A percentile compares a stretch with the other conserved stretches of the same genome.
Conservation (phyloP, 2,113 vertebrate genomes). For the Nestor notabilis region DNA sequence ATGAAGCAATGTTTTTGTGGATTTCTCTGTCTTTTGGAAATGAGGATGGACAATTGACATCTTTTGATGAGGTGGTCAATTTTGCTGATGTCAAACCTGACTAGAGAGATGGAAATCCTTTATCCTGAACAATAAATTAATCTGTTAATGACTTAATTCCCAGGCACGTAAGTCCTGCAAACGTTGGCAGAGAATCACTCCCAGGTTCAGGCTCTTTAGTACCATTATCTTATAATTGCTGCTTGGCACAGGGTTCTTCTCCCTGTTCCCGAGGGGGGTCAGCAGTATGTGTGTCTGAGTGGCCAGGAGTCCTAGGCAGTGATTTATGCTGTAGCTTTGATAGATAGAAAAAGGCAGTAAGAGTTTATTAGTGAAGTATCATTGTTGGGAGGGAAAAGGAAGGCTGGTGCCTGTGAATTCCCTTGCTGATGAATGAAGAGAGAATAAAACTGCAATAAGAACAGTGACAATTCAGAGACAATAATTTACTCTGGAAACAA, state of each 20-base stretch:
- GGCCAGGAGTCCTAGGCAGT: background rate
- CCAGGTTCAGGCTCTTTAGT: constrained; percentile 42
- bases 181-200: constrained; percentile 24
- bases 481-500: constrained; percentile 21
- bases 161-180: constrained; percentile 1
- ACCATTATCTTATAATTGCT: constrained; percentile 58
- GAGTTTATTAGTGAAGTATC: constrained; percentile 27
- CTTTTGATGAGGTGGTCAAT: background rate
- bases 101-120: background rate
- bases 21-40: background rate
- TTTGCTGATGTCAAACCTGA: background rate
- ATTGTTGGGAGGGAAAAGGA: background rate
- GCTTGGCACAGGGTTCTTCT: constrained; percentile 34
- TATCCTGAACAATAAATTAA: constrained; percentile 1
- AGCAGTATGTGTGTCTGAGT: background rate
- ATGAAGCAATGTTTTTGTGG: background rate
- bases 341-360: constrained; percentile 24
- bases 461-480: constrained; percentile 1
- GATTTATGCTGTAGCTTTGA: constrained; percentile 5
- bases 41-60: background rate
- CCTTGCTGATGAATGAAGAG: background rate
- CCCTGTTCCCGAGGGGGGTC: background rate
- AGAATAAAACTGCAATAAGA: constrained; percentile 18
- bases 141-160: constrained; percentile 46
- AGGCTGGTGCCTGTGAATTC: background rate